Conservation (phyloP, 2,888 invertebrate genomes). For the Himalopsyche kuldschensis region DNA sequence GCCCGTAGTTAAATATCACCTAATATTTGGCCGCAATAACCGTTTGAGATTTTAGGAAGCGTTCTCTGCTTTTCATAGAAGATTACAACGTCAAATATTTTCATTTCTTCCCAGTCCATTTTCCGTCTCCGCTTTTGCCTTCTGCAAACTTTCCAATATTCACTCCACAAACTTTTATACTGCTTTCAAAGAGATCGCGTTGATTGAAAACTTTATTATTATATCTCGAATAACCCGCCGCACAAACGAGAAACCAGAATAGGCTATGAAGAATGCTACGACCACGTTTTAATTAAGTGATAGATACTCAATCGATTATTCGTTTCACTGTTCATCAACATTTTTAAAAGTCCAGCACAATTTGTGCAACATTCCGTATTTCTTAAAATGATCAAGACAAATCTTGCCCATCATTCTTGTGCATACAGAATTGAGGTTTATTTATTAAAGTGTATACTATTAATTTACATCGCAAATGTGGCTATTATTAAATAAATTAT, state of each 20-base stretch:
- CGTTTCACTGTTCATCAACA: too few species aligned
- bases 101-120: constrained; percentile 20
- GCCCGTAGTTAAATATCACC: not conserved
- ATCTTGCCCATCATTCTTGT: too few species aligned
- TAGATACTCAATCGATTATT: too few species aligned
- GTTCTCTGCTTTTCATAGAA: not conserved
- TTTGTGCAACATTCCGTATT: too few species aligned
- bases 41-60: not conserved
- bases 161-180: constrained; percentile 30
- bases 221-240: not conserved
- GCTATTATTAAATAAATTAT: too few species aligned
- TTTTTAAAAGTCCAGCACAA: too few species aligned
- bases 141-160: constrained; percentile 29
- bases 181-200: constrained; percentile 30
- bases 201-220: constrained; percentile 34
- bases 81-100: constrained; percentile 30
- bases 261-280: not conserved
- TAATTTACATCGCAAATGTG: too few species aligned
- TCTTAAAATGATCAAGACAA: too few species aligned
- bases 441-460: too few species aligned
- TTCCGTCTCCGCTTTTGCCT: constrained; percentile 11
- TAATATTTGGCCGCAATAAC: not conserved
- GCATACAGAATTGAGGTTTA: too few species aligned
- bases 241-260: not conserved
- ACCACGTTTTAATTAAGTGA: not conserved